Conservation (phyloP, 2,888 invertebrate species). For the Phengaris alcon region DNA sequence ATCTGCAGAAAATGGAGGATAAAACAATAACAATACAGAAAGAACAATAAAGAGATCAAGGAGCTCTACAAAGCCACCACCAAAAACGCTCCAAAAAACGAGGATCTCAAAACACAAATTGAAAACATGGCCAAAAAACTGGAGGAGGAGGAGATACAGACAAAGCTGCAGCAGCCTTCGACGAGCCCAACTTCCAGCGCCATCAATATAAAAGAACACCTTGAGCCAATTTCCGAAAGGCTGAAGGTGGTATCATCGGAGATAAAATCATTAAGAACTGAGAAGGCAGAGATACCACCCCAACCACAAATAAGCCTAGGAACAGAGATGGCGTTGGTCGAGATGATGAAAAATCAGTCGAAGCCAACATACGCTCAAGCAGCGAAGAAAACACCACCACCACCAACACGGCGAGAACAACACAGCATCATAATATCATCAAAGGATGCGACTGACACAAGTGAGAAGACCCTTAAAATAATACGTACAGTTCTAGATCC, state of each 20-base stretch:
- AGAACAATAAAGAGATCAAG: too few species aligned
- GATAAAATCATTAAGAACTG: not conserved
- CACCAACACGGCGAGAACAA: slow-evolving; percentile 25
- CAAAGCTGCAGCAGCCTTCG: not conserved
- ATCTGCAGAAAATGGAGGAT: too few species aligned
- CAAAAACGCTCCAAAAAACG: too few species aligned
- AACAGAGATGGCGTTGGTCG: not conserved
- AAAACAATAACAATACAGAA: too few species aligned
- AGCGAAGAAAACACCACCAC: not conserved
- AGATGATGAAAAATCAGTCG: not conserved
- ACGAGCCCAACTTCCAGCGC: not conserved
- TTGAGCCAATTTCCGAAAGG: not conserved
- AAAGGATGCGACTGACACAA: slow-evolving; percentile 29
- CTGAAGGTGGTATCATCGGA: not conserved
- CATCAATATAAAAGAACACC: not conserved
- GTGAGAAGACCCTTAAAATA: slow-evolving; percentile 33
- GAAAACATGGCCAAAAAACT: too few species aligned
- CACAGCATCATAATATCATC: slow-evolving; percentile 36
- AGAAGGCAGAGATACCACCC: not conserved
- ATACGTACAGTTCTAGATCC: slow-evolving; percentile 34
- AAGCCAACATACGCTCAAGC: not conserved
- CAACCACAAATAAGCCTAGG: not conserved
- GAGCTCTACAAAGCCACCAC: too few species aligned
- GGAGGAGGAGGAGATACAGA: not conserved
- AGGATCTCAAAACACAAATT: too few species aligned